Evolutionary conservation across 2,797 vertebrate genomes (phyloP), one percentile per base, ranked within the genome.

Genomic region (Silurus aristotelis): DNA sequence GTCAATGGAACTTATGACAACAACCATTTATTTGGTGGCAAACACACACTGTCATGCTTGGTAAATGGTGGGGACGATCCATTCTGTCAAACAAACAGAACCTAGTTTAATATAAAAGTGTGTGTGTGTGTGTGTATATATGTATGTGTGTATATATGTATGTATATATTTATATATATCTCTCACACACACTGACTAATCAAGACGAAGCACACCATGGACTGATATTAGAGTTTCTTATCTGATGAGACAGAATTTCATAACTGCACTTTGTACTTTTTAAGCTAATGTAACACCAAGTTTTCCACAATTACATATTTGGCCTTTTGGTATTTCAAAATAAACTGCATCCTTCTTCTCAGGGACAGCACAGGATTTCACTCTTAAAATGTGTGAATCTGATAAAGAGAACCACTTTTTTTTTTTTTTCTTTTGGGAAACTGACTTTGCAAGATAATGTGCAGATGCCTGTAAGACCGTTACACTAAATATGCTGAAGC

Each of bases 401-500:
- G 15, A 20, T 81, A 67, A 82, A 17, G 27, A 2, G 0, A 17
- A 70, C 27, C 58, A 19, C 20, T 66, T 80, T 14, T 48, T 31
- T 31, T 31, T 31, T 31, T 38, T 38, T 38, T 38, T 38, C 38
- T 38, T 52, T 7, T 52, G 9, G 27, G 80, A 64, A 58, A 58
- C 80, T 82, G 80, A 71, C 66, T 70, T 48, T 82, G 80, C 80
- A 82, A 58, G 61, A 80, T 43, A 70, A 58, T 2, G 31, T 58
- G 80, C 80, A 82, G 52, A 48, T 82, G 27, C 63, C 15, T 10
- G 17, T 70, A 82, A 60, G 27, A 82, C 31, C 43, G 60, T 58
- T 58, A 60, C 80, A 82, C 27, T 70, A 70, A 13, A 82, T 38
- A 3, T 71, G 80, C 80, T 82, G 80, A 82, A 71, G 10, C 80